Percentiles rank a stretch among this genome's conserved stretches.
These are phyloP conservation scores for Agrypnia vestita DNA, from an alignment of 1,140 invertebrate species.

Conservation along the genomic window DNA sequence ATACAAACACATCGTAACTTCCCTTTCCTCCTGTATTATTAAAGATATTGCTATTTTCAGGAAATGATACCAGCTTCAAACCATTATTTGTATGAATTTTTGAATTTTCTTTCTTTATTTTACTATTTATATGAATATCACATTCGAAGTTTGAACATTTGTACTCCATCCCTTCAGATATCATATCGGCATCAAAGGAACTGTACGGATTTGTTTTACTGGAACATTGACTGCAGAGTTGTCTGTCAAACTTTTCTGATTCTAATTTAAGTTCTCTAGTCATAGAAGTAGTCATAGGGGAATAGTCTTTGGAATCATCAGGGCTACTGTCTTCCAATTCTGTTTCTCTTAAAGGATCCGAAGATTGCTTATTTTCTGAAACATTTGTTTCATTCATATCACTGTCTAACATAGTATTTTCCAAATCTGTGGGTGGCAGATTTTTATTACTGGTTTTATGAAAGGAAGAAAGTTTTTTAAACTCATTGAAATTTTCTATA, in stretches of 20 bases:
- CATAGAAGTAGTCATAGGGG: slow-evolving; percentile 89
- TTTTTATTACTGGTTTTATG: slow-evolving; percentile 73
- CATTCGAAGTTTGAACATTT: slow-evolving; percentile 42
- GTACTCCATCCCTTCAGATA: slow-evolving; percentile 57
- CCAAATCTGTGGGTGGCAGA: slow-evolving; percentile 39
- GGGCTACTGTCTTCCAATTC: slow-evolving; percentile 78
- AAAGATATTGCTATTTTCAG: slow-evolving; percentile 2
- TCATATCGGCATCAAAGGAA: slow-evolving; percentile 65
- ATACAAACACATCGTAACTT: slow-evolving; percentile 80
- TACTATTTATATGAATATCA: slow-evolving; percentile 26
- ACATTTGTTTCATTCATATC: slow-evolving; percentile 62
- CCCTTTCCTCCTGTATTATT: slow-evolving; percentile 7
- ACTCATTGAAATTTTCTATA: slow-evolving; percentile 44
- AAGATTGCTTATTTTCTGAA: slow-evolving; percentile 88
- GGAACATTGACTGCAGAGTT: slow-evolving; percentile 76
- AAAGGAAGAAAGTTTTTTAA: slow-evolving; percentile 64
- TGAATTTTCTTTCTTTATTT: slow-evolving; percentile 12
- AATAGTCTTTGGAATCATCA: slow-evolving; percentile 87
- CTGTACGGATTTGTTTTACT: slow-evolving; percentile 65
- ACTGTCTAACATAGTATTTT: background rate
- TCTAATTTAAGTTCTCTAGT: slow-evolving; percentile 86
- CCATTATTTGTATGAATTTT: slow-evolving; percentile 22
- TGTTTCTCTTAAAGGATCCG: slow-evolving; percentile 62
- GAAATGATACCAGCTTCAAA: background rate
- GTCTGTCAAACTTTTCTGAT: slow-evolving; percentile 85